These are phyloP conservation scores for Telmatochromis sp. DNA, from an alignment of 2,113 vertebrate genomes.

Conservation along the genomic window DNA sequence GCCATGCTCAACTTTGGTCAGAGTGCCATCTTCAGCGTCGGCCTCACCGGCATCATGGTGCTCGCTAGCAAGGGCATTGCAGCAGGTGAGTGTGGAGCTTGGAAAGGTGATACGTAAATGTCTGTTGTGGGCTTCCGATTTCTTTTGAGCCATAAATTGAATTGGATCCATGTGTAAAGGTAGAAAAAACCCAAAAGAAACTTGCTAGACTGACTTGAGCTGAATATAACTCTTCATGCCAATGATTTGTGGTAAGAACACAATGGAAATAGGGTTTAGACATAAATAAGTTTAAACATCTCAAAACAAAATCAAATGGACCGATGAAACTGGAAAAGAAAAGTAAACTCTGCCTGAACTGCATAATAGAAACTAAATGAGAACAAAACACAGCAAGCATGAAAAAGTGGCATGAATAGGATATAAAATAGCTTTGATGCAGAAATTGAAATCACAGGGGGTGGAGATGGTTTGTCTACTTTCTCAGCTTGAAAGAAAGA, in stretches of 20 bases:
- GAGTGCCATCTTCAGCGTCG: conserved; percentile 88
- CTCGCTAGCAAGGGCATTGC: conserved; percentile 92
- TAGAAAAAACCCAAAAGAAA: rapidly evolving
- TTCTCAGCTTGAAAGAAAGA: conserved; percentile 1
- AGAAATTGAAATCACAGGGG: conserved; percentile 49
- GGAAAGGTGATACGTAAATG: not conserved
- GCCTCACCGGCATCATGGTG: conserved; percentile 89
- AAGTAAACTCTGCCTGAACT: conserved; percentile 20
- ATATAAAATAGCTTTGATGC: conserved; percentile 46
- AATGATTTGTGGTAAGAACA: not conserved
- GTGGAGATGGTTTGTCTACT: conserved; percentile 27
- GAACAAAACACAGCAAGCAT: conserved; percentile 49
- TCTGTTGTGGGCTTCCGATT: not conserved
- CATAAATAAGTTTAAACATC: not conserved
- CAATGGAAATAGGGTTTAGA: not conserved
- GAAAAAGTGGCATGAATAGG: conserved; percentile 40
- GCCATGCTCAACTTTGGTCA: conserved; percentile 97
- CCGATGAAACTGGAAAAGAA: not conserved
- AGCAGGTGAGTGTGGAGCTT: conserved; percentile 71
- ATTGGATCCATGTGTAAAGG: not conserved
- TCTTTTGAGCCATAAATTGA: not conserved
- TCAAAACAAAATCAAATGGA: conserved; percentile 23
- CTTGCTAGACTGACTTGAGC: not conserved
- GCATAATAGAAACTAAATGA: conserved; percentile 35
- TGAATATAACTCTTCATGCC: not conserved